Base-by-base conservation (phyloP, 2,888 invertebrate species). In the Spisula subtruncata region DNA sequence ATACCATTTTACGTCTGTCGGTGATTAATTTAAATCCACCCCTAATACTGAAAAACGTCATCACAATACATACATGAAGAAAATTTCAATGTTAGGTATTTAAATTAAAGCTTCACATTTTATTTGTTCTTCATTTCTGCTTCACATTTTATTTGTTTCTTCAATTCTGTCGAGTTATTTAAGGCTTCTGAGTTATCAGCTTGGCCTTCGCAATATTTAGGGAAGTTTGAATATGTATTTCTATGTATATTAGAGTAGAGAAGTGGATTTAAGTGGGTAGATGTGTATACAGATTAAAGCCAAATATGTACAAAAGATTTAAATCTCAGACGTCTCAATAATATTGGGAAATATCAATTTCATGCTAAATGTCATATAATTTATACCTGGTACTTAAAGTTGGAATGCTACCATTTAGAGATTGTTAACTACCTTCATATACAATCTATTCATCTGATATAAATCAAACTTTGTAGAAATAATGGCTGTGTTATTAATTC, bases 1-100 rank as follows among this genome's bases (percentile, higher is more conserved):
- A 4, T 32, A 32, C 16, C 60, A 25, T 66, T 66, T 66, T 66
- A 66, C 60, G 60, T 66, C 60, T 66, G 10, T 35, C 75, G 32
- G 75, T 75, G 75, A 75, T 75, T 32, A 75, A 75, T 75, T 75
- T 75, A 75, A 75, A 75, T 8, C 75, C 32, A 32, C 10, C 25
- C n/a, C 60, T 25, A 66, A 25, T 25, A 25, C 25, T 10, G n/a
- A 10, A n/a, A n/a, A n/a, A 66, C 60, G 60, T 66, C 60, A 66
- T 66, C 2, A 25, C 25, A 10, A 25, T 25, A 25, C 12, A 10
- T 25, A n/a, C 25, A 25, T 66, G 60, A 25, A n/a, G 20, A 66
- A 41, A 41, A 41, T 41, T 41, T 41, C 41, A 66, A 66, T 66
- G 60, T 25, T n/a, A 6, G 60, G 14, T 66, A 10, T 66, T n/a